Evolutionary conservation across 1,140 invertebrate species (phyloP), one percentile per base, ranked within the genome.

Genomic region (Drosophila willistoni): DNA sequence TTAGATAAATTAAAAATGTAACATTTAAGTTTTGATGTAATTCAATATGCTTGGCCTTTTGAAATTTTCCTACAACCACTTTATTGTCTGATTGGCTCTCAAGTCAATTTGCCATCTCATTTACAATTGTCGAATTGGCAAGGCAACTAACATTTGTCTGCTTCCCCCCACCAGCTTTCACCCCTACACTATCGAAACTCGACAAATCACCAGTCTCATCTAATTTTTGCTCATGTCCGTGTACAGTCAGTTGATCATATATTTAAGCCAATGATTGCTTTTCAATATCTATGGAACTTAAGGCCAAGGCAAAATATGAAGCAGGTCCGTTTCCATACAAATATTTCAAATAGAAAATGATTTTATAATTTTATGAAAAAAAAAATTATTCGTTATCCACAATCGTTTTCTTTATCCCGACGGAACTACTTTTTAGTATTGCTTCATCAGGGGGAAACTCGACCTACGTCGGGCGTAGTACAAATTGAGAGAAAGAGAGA

Each of bases 211-310:
- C 36, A 39, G 10, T 39, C 36, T 51, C 60, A 14, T 65, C 19
- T 51, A 25, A 41, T 33, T 14, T 7, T 33, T 36, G 10, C 34
- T 17, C 33, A 17, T 56, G 72, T 41, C 55, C 61, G 59, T 69
- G 71, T 39, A 41, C 65, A 68, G 66, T 73, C 73, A 76, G 62
- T 41, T 76, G 73, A 60, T 66, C 73, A 70, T 77, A 77, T 62
- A 66, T 77, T 56, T 77, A 70, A 72, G 73, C 66, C 73, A 51
- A 70, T 71, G 75, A 77, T 77, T 77, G 75, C 67, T 62, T 77
- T 71, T 77, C 75, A 77, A 77, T 70, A 41, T 73, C 12, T 60
- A 39, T 33, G 71, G 36, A 39, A 39, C 36, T 39, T 39, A 55
- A 65, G 55, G 77, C 67, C 75, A 77, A 77, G 75, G 63, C 44